Evolutionary conservation across 2,888 invertebrate species (phyloP).

Genomic region (Terebella lapidaria): DNA sequence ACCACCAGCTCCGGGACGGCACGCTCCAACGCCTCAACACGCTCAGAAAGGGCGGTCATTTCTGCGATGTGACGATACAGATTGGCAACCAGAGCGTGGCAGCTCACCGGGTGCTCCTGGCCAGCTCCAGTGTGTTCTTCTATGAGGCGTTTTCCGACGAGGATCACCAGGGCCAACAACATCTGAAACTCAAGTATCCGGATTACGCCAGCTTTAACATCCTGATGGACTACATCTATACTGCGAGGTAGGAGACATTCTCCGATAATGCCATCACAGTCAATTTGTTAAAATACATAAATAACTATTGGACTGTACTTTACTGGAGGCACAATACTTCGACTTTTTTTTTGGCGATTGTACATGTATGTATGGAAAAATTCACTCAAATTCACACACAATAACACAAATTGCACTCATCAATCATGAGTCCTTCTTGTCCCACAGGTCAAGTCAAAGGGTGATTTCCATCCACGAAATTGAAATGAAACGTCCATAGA

Average conservation of each 20-base stretch:
- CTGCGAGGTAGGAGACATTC: constrained; percentile 64
- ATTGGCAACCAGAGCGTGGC: constrained; percentile 69
- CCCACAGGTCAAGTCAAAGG: too few species aligned
- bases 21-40: constrained; percentile 69
- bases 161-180: constrained; percentile 54
- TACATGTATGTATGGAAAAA: too few species aligned
- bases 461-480: too few species aligned
- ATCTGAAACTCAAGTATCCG: constrained; percentile 63
- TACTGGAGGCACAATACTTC: too few species aligned
- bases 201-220: constrained; percentile 68
- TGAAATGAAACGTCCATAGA: too few species aligned
- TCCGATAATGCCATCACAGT: too few species aligned
- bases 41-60: constrained; percentile 76
- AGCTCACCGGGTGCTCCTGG: constrained; percentile 75
- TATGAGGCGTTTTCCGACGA: constrained; percentile 64
- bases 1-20: constrained; percentile 32
- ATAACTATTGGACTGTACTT: too few species aligned
- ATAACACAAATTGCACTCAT: too few species aligned
- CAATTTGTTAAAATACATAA: too few species aligned
- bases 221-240: constrained; percentile 78
- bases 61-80: constrained; percentile 79
- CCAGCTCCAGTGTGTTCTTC: constrained; percentile 72
- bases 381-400: too few species aligned
- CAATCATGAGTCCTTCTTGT: too few species aligned
- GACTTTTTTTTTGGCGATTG: too few species aligned